A percentile compares a stretch with the other conserved stretches of the same genome.
These are phyloP conservation scores for Apamea monoglypha DNA, from an alignment of 2,888 invertebrate genomes.

Conservation along the genomic window DNA sequence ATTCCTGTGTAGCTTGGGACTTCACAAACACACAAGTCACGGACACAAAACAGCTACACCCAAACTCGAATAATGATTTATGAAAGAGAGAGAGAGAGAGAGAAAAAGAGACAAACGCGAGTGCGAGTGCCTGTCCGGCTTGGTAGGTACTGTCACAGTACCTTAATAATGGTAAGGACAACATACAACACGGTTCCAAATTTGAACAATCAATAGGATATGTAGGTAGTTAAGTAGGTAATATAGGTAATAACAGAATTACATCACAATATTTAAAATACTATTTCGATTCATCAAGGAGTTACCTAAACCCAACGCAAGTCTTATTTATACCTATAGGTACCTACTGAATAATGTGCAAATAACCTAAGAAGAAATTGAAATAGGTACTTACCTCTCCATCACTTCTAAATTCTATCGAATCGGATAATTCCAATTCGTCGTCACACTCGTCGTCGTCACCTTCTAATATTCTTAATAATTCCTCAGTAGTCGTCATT, in stretches of 20 bases:
- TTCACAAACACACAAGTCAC: conserved; percentile 37
- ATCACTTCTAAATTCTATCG: conserved; percentile 36
- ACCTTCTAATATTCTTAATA: conserved; percentile 44
- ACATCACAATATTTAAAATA: conserved; percentile 39
- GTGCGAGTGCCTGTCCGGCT: too few relatives aligned
- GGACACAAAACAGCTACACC: conserved; percentile 32
- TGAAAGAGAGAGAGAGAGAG: too few relatives aligned
- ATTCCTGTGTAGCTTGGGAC: conserved; percentile 38
- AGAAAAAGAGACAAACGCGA: too few relatives aligned
- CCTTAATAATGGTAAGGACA: too few relatives aligned
- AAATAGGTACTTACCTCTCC: conserved; percentile 41
- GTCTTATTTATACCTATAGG: conserved; percentile 36
- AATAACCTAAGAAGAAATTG: conserved; percentile 33
- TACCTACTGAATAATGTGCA: conserved; percentile 37
- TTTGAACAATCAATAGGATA: conserved; percentile 28
- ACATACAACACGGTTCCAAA: too few relatives aligned
- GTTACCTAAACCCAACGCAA: conserved; percentile 36
- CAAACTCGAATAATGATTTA: conserved; percentile 25
- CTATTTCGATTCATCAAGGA: conserved; percentile 49
- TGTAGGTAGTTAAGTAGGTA: conserved; percentile 23
- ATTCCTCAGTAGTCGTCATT: conserved; percentile 42
- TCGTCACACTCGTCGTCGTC: conserved; percentile 21
- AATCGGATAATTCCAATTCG: conserved; percentile 18
- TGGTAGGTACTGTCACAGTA: too few relatives aligned
- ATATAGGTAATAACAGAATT: conserved; percentile 35